Percentiles rank a stretch among this genome's conserved stretches.
Conservation (phyloP, 2,797 vertebrate genomes). For the Gymnodraco acuticeps region DNA sequence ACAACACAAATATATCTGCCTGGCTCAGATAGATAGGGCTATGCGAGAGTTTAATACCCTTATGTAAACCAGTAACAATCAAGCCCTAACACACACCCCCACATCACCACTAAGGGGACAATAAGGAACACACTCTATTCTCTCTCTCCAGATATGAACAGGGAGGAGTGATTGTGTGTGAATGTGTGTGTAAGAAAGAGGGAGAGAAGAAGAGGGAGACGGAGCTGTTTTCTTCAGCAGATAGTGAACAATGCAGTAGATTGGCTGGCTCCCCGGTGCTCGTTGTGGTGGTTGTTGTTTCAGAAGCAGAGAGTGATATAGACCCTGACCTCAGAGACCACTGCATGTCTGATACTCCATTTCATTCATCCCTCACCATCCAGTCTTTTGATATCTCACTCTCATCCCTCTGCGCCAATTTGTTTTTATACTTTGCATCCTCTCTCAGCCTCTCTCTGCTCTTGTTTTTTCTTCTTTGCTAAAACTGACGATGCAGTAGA, state of each 20-base stretch:
- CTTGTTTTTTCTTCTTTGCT: slow-evolving; percentile 31
- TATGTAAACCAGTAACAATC: slow-evolving; percentile 87
- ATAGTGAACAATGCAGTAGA: slow-evolving; percentile 83
- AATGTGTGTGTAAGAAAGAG: slow-evolving; percentile 6
- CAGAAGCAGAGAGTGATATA: slow-evolving; percentile 69
- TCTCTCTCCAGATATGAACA: slow-evolving; percentile 79
- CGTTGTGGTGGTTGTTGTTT: slow-evolving; percentile 71
- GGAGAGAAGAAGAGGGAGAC: slow-evolving; percentile 40
- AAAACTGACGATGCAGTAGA: slow-evolving; percentile 69
- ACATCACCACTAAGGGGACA: slow-evolving; percentile 85
- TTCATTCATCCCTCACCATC: slow-evolving; percentile 72
- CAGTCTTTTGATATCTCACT: slow-evolving; percentile 77
- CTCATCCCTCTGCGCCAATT: slow-evolving; percentile 75
- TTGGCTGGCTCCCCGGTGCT: slow-evolving; percentile 77
- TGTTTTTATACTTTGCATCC: slow-evolving; percentile 70
- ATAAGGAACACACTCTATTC: slow-evolving; percentile 82
- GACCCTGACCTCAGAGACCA: slow-evolving; percentile 78
- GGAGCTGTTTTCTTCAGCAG: slow-evolving; percentile 70
- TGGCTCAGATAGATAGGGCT: slow-evolving; percentile 85
- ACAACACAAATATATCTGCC: slow-evolving; percentile 86
- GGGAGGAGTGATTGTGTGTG: slow-evolving; percentile 68
- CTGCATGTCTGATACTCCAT: slow-evolving; percentile 61
- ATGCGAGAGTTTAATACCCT: slow-evolving; percentile 85
- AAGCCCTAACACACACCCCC: slow-evolving; percentile 84
- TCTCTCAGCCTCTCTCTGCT: slow-evolving; percentile 60